These are phyloP conservation scores for Coremacera marginata DNA, from an alignment of 2,888 invertebrate genomes.

Conservation along the genomic window DNA sequence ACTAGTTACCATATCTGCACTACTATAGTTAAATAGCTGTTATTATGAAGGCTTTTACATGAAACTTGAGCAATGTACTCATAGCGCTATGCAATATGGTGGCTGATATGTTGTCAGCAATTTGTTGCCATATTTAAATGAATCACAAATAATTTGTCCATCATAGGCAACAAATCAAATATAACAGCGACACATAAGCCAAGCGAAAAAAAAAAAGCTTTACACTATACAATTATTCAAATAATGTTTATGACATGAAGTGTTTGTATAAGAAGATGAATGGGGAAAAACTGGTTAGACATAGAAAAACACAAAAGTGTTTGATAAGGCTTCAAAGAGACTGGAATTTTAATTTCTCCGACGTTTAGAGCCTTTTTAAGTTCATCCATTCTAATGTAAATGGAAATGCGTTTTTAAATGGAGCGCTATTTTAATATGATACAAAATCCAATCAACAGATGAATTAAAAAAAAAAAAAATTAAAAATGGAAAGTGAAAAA, in stretches of 20 bases:
- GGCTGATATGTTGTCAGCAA: background rate
- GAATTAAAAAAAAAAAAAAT: background rate
- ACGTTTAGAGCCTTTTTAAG: background rate
- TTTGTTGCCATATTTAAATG: constrained; percentile 2
- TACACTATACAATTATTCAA: background rate
- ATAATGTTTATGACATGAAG: no score
- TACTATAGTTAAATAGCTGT: background rate
- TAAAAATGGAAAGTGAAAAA: background rate
- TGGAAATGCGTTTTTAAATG: background rate
- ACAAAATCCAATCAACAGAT: background rate
- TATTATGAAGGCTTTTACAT: constrained; percentile 16
- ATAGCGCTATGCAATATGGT: background rate
- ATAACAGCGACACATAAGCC: background rate
- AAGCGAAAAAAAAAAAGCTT: background rate
- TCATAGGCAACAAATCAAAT: background rate
- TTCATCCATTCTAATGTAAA: background rate
- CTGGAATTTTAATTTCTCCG: constrained; percentile 7
- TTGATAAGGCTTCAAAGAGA: background rate
- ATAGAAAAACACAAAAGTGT: no score
- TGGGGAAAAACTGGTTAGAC: no score
- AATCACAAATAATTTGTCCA: background rate
- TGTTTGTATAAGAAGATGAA: no score
- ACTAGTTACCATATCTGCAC: background rate
- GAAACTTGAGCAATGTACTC: constrained; percentile 10
- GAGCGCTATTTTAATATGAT: background rate